Conservation (phyloP, 2,888 invertebrate species). For the Ptychoptera albimana region DNA sequence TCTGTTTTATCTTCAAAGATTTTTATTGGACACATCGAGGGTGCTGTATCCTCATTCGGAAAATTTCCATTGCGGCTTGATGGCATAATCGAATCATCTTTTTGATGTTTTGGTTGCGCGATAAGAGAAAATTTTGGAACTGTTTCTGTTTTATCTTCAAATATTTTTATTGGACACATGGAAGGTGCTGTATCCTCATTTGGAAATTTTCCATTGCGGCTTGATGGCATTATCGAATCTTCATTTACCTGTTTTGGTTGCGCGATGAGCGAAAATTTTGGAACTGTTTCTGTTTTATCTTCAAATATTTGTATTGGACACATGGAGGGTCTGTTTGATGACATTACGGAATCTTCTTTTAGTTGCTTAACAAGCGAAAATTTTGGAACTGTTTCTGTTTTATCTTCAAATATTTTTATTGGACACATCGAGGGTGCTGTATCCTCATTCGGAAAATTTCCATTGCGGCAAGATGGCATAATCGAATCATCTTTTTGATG, state of each 20-base stretch:
- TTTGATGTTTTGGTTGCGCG: slow-evolving; percentile 10
- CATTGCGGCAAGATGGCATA: slow-evolving; percentile 16
- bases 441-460: not conserved
- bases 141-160: slow-evolving; percentile 24
- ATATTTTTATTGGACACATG: slow-evolving; percentile 11
- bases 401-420: slow-evolving; percentile 15
- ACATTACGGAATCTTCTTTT: too few relatives aligned
- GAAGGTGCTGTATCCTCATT: not conserved
- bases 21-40: too few relatives aligned
- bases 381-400: slow-evolving; percentile 14
- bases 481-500: not conserved
- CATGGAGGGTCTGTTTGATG: not conserved
- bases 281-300: slow-evolving; percentile 16
- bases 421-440: slow-evolving; percentile 14
- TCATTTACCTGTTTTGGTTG: not conserved
- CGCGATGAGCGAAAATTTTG: slow-evolving; percentile 8
- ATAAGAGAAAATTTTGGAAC: too few relatives aligned
- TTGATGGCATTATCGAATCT: slow-evolving; percentile 16
- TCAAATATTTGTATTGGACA: slow-evolving; percentile 12
- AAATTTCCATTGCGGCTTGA: too few relatives aligned
- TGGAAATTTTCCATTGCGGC: not conserved
- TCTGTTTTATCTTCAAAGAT: too few relatives aligned
- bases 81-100: too few relatives aligned
- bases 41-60: too few relatives aligned
- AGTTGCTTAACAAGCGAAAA: too few relatives aligned